Base-by-base conservation (phyloP, 2,888 invertebrate species). In the Nysson spinosus region DNA sequence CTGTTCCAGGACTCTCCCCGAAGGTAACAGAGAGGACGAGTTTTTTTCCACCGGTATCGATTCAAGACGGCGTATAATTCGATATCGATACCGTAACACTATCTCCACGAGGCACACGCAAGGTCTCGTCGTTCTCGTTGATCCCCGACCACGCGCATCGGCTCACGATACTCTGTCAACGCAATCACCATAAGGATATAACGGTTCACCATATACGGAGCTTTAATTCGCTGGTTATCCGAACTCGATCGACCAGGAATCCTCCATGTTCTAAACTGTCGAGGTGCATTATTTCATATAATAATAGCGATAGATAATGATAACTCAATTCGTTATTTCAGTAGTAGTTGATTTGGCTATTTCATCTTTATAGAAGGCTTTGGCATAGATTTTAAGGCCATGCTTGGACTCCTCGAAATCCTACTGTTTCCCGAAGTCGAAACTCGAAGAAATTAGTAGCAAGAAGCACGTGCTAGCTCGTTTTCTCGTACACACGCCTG, bases 1-100 rank as follows among this genome's bases (percentile, higher is more conserved):
- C 11, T 19, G n/a, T n/a, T n/a, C n/a, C n/a, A n/a, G n/a, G n/a
- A n/a, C 12, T 24, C 11, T 28, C 11, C 28, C 7, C 6, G 24
- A 14, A 9, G 7, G n/a, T n/a, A n/a, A 19, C 6, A 22, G 14
- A 0, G 14, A 20, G 24, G 39, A 37, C 49, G 17, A 49, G 69
- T 74, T 82, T 77, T 80, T 81, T 78, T 67, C 64, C 56, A 43
- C 49, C 60, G 70, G 73, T 83, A 84, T 86, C 85, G 81, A 83
- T 85, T 84, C 82, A 85, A 84, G 86, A 82, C 82, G 72, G 79
- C 86, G 85, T 81, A 86, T 86, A 86, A 87, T 86, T 85, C 79
- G 85, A 87, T 86, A 86, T 86, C 84, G 85, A 85, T 85, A 82
- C 74, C 72, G 85, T 85, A 85, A 80, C 50, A 28, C 68, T 54